These are phyloP conservation scores for Callipepla squamata DNA, from an alignment of 2,113 vertebrate genomes.

Conservation along the genomic window DNA sequence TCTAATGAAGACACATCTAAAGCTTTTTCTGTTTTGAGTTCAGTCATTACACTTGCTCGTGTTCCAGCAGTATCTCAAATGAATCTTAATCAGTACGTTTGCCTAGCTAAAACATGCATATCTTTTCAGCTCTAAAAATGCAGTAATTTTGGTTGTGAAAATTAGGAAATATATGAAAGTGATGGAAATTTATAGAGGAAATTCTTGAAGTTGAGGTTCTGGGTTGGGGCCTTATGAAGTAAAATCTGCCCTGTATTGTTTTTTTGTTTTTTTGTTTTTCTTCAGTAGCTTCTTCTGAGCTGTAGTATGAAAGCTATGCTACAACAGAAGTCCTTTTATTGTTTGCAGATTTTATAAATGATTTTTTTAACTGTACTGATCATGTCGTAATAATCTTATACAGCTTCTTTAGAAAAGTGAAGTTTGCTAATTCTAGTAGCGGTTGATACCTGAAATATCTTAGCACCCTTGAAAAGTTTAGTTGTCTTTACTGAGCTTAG, in stretches of 20 bases:
- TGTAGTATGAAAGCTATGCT: background rate
- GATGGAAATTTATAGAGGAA: background rate
- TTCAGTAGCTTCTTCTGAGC: background rate
- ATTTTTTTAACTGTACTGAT: background rate
- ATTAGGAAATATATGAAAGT: background rate
- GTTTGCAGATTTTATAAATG: background rate
- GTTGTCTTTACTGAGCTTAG: background rate
- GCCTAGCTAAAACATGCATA: background rate
- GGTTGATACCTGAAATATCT: background rate
- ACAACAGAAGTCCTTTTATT: background rate
- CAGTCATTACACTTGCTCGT: background rate
- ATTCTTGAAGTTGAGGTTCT: background rate
- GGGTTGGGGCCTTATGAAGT: background rate
- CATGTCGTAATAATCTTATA: background rate
- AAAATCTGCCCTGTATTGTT: background rate
- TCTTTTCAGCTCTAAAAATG: background rate
- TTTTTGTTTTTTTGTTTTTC: too few species aligned
- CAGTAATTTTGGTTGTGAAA: background rate
- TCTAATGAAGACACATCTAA: background rate
- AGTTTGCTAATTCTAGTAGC: background rate
- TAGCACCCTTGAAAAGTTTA: background rate
- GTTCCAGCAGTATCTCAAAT: background rate
- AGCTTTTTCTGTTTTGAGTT: background rate
- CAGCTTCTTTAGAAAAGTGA: background rate
- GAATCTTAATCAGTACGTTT: background rate